phyloP scores from a whole-genome alignment of 2,797 vertebrate species.

The Pipistrellus pipistrellus region DNA sequence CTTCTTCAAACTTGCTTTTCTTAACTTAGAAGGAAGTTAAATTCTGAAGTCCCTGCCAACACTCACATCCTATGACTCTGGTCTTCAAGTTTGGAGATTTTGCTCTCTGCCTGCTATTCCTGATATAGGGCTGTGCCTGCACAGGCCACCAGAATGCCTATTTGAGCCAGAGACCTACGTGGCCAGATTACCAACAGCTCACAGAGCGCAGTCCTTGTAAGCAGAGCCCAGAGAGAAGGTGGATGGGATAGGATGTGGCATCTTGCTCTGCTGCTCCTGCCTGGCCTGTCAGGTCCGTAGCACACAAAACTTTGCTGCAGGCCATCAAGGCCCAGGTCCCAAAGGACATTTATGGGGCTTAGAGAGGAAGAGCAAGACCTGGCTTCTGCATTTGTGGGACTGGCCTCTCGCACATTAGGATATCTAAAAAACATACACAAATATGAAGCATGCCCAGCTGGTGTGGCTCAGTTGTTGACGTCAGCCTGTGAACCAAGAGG shows the following conservation, averaged over 20 bases:
- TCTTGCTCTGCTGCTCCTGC: background rate
- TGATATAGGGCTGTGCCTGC: background rate
- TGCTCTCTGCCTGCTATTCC: background rate
- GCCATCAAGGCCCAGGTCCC: background rate
- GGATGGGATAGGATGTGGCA: fast-evolving
- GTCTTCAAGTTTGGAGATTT: background rate
- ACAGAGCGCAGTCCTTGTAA: background rate
- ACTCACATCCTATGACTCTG: background rate
- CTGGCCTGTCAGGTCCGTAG: background rate
- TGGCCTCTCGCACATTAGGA: background rate
- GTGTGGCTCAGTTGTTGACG: too few relatives aligned
- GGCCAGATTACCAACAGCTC: background rate
- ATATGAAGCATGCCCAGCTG: background rate
- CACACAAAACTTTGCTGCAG: background rate
- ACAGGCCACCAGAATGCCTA: background rate
- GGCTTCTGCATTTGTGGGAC: background rate
- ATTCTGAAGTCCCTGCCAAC: background rate
- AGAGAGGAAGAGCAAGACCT: background rate
- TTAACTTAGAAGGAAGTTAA: background rate
- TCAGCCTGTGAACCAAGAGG: too few relatives aligned
- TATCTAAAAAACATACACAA: background rate
- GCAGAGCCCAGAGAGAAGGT: background rate
- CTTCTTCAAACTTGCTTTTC: constrained; percentile 17
- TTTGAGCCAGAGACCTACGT: background rate
- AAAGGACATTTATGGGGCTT: background rate